A percentile compares a stretch with the other conserved stretches of the same genome.
phyloP scores from a whole-genome alignment of 2,113 vertebrate genomes.

The Thalassoma bifasciatum region DNA sequence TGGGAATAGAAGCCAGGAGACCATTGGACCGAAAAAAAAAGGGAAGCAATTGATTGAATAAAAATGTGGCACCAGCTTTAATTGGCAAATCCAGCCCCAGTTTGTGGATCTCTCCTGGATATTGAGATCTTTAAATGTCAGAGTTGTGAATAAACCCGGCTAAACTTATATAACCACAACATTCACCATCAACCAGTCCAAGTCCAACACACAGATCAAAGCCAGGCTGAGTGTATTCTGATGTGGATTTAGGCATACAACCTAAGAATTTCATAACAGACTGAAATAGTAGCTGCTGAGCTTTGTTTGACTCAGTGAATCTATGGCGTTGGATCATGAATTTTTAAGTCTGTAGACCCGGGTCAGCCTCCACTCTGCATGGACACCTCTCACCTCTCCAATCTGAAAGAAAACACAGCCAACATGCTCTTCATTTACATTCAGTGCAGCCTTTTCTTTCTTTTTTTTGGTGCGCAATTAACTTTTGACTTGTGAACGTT shows the following conservation, averaged over 20 bases:
- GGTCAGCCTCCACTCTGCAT: constrained; percentile 7
- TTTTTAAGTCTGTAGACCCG: constrained; percentile 7
- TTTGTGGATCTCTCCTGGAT: no score
- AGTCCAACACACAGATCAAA: not conserved
- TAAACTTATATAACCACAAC: not conserved
- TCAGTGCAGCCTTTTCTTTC: constrained; percentile 33
- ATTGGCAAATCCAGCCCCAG: not conserved
- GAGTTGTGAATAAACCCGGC: no score
- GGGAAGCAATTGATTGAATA: not conserved
- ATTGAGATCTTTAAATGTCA: no score
- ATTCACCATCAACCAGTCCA: not conserved
- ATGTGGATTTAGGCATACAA: constrained; percentile 12
- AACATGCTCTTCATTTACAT: constrained; percentile 45
- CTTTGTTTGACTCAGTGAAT: constrained; percentile 10
- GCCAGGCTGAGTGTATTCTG: not conserved
- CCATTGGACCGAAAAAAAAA: not conserved
- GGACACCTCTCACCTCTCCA: constrained; percentile 53
- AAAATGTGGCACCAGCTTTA: not conserved
- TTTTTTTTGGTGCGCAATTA: constrained; percentile 66
- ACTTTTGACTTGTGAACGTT: constrained; percentile 68
- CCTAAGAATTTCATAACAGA: not conserved
- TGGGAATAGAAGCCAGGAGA: constrained; percentile 8
- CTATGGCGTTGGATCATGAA: constrained; percentile 20
- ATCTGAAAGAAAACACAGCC: constrained; percentile 58
- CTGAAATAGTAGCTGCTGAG: not conserved